These are phyloP conservation scores for Mesoligia furuncula DNA, from an alignment of 2,888 invertebrate genomes.

Conservation along the genomic window DNA sequence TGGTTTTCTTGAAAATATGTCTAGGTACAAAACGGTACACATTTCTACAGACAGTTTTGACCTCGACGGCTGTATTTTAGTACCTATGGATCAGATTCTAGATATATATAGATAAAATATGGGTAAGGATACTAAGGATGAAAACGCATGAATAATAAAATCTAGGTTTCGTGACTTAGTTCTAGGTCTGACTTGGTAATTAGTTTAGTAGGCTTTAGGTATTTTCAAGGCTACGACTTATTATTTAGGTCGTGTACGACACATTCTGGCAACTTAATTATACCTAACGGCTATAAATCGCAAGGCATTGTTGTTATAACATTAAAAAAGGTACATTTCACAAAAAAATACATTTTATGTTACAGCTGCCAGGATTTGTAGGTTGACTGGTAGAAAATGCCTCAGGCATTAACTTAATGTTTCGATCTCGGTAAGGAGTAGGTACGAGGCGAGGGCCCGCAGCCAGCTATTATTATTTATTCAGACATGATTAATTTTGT, in stretches of 20 bases:
- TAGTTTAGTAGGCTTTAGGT: conserved; percentile 21
- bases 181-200: conserved; percentile 26
- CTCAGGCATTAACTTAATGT: neutral
- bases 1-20: neutral
- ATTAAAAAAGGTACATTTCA: neutral
- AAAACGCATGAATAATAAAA: conserved; percentile 41
- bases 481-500: neutral
- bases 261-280: conserved; percentile 34
- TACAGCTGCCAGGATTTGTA: neutral
- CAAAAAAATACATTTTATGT: neutral
- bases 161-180: conserved; percentile 39
- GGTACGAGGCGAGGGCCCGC: neutral
- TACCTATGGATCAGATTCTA: neutral
- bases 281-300: neutral
- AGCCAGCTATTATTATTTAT: neutral
- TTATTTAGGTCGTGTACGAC: neutral
- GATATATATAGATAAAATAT: neutral
- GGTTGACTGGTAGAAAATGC: neutral
- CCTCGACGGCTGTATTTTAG: neutral
- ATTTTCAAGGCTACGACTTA: neutral
- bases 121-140: neutral
- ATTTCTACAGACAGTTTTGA: neutral
- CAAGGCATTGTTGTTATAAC: neutral
- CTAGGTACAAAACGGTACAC: neutral
- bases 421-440: neutral